Base-by-base conservation (phyloP, 2,113 vertebrate genomes). In the Sciurus niger region DNA sequence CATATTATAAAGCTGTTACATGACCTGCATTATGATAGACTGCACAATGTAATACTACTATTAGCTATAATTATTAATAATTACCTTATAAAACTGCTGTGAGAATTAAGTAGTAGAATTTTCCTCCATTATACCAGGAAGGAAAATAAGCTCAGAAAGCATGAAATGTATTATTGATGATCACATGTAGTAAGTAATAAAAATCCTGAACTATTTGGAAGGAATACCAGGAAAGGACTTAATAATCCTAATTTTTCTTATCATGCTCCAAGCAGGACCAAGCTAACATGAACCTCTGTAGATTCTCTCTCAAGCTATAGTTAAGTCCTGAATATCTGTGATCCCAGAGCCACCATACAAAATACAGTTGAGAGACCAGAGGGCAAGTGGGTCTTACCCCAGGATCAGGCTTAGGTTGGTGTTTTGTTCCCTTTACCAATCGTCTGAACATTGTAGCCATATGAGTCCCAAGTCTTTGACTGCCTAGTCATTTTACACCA, bases 181-280 rank as follows among this genome's bases (percentile, higher is more conserved):
- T 55, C 40, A 25, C 32, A 32, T 12, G 11, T 28, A 48, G 6
- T 89, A 92, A 72, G 6, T 24, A 84, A n/a, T 0, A 76, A 60
- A 94, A 77, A 51, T 84, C 14, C 34, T 78, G 28, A 72, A 73
- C 76, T 43, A 53, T 40, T 90, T 90, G 40, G n/a, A 77, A 79
- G 46, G 30, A 13, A 48, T 34, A 46, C 12, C 32, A 48, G 37
- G 46, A 46, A 86, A 51, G 51, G 85, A 80, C 43, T 51, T 65
- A 48, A 51, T 40, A 76, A 65, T 73, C 43, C 30, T 78, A 58
- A 17, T 63, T 55, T 86, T 48, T 46, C 48, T 73, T 46, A 2
- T 76, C 20, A 79, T 46, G n/a, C 30, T 53, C 55, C 55, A 77
- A n/a, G 14, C 46, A 79, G 34, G 24, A 60, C 55, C 84, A 63